These are phyloP conservation scores for Carassius gibelio DNA, from an alignment of 2,113 vertebrate species.

Conservation along the genomic window DNA sequence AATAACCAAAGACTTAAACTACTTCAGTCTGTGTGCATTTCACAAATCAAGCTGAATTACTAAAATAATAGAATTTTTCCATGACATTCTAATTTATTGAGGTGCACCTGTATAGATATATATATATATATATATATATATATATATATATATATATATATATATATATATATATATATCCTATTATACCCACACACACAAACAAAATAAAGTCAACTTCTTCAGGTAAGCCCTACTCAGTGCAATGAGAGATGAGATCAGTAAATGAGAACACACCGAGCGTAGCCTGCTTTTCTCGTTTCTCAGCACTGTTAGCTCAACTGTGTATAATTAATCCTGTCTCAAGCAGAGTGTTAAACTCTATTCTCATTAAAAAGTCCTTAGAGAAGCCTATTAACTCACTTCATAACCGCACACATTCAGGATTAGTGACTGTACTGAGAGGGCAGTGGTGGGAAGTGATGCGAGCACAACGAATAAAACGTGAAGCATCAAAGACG, in stretches of 20 bases:
- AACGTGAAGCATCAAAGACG: slow-evolving; percentile 42
- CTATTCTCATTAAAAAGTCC: slow-evolving; percentile 30
- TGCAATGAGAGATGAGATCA: not conserved
- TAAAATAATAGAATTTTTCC: too few relatives aligned
- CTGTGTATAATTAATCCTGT: slow-evolving; percentile 38
- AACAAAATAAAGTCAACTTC: not conserved
- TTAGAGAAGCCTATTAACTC: slow-evolving; percentile 39
- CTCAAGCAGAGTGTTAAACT: slow-evolving; percentile 44
- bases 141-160: too few relatives aligned
- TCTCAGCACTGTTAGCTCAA: not conserved
- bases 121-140: too few relatives aligned
- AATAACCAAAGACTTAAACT: too few relatives aligned
- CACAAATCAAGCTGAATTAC: too few relatives aligned
- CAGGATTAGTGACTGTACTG: slow-evolving; percentile 31
- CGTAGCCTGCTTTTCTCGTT: not conserved
- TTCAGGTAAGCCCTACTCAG: not conserved
- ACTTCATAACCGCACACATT: slow-evolving; percentile 31
- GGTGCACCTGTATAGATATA: too few relatives aligned
- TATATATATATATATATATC: too few relatives aligned
- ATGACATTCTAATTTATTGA: too few relatives aligned
- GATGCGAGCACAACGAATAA: slow-evolving; percentile 1
- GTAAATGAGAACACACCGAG: not conserved
- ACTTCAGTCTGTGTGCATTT: too few relatives aligned
- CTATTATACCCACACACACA: too few relatives aligned
- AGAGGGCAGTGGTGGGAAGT: not conserved